Evolutionary conservation across 2,888 invertebrate genomes (phyloP), one percentile per base, ranked within the genome.

Genomic region (Gerris lacustris): DNA sequence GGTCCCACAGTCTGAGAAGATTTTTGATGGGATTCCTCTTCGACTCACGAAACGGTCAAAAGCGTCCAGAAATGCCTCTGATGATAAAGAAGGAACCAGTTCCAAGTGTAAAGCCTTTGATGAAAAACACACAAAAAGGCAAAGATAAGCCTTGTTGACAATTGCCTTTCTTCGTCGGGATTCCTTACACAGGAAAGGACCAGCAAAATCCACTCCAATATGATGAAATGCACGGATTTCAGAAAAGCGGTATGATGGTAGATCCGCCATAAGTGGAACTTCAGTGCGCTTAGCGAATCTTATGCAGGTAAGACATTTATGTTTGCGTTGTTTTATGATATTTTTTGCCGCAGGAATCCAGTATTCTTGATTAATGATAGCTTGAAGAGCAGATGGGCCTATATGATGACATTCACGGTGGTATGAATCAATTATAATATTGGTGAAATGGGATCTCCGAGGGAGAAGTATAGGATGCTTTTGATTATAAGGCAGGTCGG

Each of bases 401-500:
- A 55, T 44, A 45, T 63, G 43, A 44, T 17, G 64, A 64, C 15
- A 44, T 31, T 6, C 62, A 9, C 55, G 15, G 55, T 55, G 55
- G 15, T 55, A 55, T 11, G 15, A 55, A 55, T 55, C 55, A 55
- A 55, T 55, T 15, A 67, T 17, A 44, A 44, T 17, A 67, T 31
- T 67, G 43, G 67, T 67, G 67, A 67, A 67, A n/a, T 31, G 44
- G 43, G 67, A 67, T 67, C 44, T 44, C 11, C 44, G 67, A 6
- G 71, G 68, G 31, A 72, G 7, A 18, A 73, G 67, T 9, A 72
- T 68, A 6, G 73, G 73, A 62, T 70, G 70, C 18, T 66, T 69
- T 11, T 64, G 64, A 44, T 68, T 67, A 45, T 66, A 66, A 18
- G 63, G 9, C 1, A 72, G 9, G 63, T 43, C 45, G 44, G 68